Base-by-base conservation (phyloP, 2,113 vertebrate genomes). In the Lepidothrix coronata region DNA sequence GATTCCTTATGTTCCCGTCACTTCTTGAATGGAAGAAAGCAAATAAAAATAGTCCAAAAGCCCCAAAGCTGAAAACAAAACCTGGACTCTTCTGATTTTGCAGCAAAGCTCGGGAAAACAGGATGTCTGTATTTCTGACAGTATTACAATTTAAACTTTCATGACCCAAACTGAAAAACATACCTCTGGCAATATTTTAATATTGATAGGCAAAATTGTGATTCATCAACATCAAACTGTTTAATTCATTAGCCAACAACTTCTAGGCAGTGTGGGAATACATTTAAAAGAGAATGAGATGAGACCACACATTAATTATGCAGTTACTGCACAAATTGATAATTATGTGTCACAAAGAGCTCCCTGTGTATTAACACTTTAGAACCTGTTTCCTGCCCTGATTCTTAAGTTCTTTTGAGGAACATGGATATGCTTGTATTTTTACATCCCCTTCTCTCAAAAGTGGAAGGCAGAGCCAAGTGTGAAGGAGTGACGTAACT, bases 131-230 rank as follows among this genome's bases (percentile, higher is more conserved):
- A 5, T 57, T 81, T 94, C 30, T 96, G 83, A 65, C 65, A 72
- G 67, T 37, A 28, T 67, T 65, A 37, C 33, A 46, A 14, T 75
- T 93, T 54, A 94, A 92, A 86, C 85, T 90, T 94, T 83, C 88
- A 88, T 79, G 77, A 88, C 90, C 92, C 78, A 80, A 89, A 74
- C 66, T 84, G 81, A 46, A 95, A 81, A 95, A 77, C 67, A 52
- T 86, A 91, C 95, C 93, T 92, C 91, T 94, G 92, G 94, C 89
- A 61, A 37, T 96, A 30, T 91, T 97, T 97, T 94, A 97, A 97
- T 97, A 96, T 97, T 96, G 94, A 96, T 94, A 91, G 82, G 79
- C 55, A 92, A 96, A 94, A 93, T 76, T 90, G 85, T 95, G 94
- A 94, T 96, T 97, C 91, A 94, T 79, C 89, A 91, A 93, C 94